Conservation (phyloP, 2,113 vertebrate species). For the Gnathonemus longibarbis region DNA sequence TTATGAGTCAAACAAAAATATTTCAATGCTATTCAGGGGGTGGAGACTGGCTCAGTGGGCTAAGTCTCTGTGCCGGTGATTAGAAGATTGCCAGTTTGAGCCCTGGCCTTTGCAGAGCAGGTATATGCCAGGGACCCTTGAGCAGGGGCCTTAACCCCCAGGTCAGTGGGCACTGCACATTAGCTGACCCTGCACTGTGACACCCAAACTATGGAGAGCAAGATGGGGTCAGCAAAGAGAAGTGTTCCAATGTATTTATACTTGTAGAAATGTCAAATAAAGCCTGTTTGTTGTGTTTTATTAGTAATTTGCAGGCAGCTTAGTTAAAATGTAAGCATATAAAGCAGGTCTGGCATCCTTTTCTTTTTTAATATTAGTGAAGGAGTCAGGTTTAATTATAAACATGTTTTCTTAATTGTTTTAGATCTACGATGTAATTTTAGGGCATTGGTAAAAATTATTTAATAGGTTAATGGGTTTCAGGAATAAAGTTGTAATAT, state of each 20-base stretch:
- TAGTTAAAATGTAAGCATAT: background rate
- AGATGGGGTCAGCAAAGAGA: background rate
- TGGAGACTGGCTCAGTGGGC: background rate
- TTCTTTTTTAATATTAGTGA: background rate
- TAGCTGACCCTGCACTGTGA: background rate
- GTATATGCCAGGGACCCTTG: background rate
- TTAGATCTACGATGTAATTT: background rate
- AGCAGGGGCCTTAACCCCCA: background rate
- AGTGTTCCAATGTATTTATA: background rate
- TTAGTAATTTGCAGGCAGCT: background rate
- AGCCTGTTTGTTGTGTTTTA: background rate
- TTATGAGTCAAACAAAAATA: background rate
- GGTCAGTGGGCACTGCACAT: background rate
- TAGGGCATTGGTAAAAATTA: background rate
- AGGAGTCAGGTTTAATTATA: background rate
- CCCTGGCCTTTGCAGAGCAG: background rate
- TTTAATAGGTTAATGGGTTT: background rate
- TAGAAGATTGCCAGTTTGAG: background rate
- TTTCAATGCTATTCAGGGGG: background rate
- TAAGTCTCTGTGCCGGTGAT: background rate
- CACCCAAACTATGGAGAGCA: background rate
- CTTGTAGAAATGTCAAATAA: background rate
- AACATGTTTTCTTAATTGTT: background rate
- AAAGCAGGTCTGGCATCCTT: background rate
- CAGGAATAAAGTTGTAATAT: background rate